Conservation (phyloP, 2,888 invertebrate species). For the Diarsia dahlii region DNA sequence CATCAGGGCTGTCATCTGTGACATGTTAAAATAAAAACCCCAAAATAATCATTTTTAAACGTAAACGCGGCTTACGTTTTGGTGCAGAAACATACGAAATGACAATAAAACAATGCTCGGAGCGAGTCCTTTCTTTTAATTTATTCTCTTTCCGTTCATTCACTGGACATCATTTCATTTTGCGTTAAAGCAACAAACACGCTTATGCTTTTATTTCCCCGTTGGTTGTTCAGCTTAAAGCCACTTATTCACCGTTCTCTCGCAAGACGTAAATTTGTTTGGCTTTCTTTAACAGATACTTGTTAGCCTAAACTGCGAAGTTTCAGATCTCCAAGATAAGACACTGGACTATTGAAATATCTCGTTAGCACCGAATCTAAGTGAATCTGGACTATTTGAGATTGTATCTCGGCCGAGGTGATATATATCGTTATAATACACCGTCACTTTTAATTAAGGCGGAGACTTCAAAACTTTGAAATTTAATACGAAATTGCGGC, state of each 20-base stretch:
- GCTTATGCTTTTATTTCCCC: slow-evolving; percentile 84
- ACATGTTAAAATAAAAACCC: slow-evolving; percentile 43
- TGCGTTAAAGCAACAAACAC: slow-evolving; percentile 83
- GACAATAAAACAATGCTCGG: slow-evolving; percentile 78
- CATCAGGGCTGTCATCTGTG: slow-evolving; percentile 39
- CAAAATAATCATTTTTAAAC: slow-evolving; percentile 50
- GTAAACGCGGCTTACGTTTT: slow-evolving; percentile 62
- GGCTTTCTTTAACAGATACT: slow-evolving; percentile 81
- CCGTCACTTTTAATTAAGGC: slow-evolving; percentile 77
- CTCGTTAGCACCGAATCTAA: slow-evolving; percentile 80
- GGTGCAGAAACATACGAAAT: slow-evolving; percentile 75
- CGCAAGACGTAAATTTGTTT: slow-evolving; percentile 80
- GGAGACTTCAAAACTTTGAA: slow-evolving; percentile 79
- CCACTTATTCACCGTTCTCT: slow-evolving; percentile 72
- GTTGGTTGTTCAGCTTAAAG: slow-evolving; percentile 73
- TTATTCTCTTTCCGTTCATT: slow-evolving; percentile 81
- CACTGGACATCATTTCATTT: slow-evolving; percentile 84
- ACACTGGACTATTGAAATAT: slow-evolving; percentile 69
- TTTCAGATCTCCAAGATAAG: slow-evolving; percentile 76
- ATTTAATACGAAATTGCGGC: slow-evolving; percentile 81
- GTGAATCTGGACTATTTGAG: slow-evolving; percentile 78
- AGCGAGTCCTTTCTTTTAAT: slow-evolving; percentile 84
- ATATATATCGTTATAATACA: slow-evolving; percentile 76
- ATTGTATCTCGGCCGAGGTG: slow-evolving; percentile 73
- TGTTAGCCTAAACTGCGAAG: slow-evolving; percentile 81